Evolutionary conservation across 2,113 vertebrate species (phyloP).

Genomic region (Gobiocypris rarus): DNA sequence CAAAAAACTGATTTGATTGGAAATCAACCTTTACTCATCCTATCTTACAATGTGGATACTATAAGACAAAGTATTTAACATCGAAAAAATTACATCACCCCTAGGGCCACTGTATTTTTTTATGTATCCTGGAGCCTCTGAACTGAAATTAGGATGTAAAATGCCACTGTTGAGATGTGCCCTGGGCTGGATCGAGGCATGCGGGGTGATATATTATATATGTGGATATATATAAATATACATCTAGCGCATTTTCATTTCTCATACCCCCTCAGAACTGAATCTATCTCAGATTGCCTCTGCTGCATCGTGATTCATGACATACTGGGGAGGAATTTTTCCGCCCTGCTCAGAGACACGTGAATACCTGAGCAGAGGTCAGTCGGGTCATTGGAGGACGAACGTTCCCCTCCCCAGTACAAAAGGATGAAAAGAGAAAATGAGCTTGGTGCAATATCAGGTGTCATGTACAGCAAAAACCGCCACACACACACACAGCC

Average conservation of each 20-base stretch:
- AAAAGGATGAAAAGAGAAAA: constrained; percentile 54
- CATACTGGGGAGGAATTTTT: constrained; percentile 27
- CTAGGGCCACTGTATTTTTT: not conserved
- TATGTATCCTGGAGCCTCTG: not conserved
- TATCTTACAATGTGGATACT: not conserved
- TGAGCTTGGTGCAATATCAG: constrained; percentile 44
- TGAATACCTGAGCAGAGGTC: constrained; percentile 50
- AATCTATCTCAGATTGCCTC: constrained; percentile 44
- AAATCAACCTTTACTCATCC: not conserved
- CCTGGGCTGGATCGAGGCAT: not conserved
- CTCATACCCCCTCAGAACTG: constrained; percentile 41
- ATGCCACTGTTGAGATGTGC: not conserved
- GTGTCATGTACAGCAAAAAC: constrained; percentile 43
- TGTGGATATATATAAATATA: too few relatives aligned
- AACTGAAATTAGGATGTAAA: constrained; percentile 30
- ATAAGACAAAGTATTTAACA: constrained; percentile 1
- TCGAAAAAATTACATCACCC: not conserved
- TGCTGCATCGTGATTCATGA: constrained; percentile 51
- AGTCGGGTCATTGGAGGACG: constrained; percentile 45
- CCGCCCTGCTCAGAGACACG: not conserved
- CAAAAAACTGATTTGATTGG: not conserved
- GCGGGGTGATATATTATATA: constrained; percentile 23
- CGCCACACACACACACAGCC: not conserved
- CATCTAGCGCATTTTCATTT: constrained; percentile 27
- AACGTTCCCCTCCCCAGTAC: constrained; percentile 42